Evolutionary conservation across 2,797 vertebrate species (phyloP), one percentile per base, ranked within the genome.

Genomic region (Mus minutoides): DNA sequence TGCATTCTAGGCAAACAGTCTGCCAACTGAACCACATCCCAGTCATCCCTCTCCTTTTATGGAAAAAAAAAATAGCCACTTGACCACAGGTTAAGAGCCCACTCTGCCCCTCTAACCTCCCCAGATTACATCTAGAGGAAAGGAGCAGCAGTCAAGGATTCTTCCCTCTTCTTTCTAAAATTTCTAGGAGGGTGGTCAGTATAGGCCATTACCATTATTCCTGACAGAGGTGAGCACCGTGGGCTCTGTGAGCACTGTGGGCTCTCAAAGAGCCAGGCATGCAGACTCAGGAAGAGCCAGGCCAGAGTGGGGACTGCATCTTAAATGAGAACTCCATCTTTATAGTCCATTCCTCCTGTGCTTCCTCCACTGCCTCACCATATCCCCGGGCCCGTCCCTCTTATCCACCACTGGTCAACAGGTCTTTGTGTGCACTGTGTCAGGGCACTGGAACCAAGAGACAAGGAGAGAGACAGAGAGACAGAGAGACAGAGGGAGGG

Each of bases 331-430:
- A 24, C 9, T 6, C 64, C 3, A 0, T 64, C 13, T 10, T 19
- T 12, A 11, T 0, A 3, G 26, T 14, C 1, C 0, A 0, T 5
- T 24, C 6, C 12, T 3, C 21, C 73, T 13, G 5, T 1, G 7
- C 0, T 3, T 49, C 46, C 54, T 54, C 4, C 0, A 1, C 22
- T 46, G 37, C 7, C 77, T 71, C 31, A 0, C 5, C 17, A 13
- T 4, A 2, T 2, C 14, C 34, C 40, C 19, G 43, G 12, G n/a
- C 19, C 78, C 46, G 22, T 58, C 21, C 78, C 40, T 21, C 0
- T 29, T 13, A 14, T 19, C 46, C 71, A 34, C 37, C 16, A 2
- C 17, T 4, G 1, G 4, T 2, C n/a, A 5, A 3, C 21, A 2
- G 0, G 21, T 60, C 79, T 83, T 40, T 24, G 16, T 34, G 24